Conservation (phyloP, 2,888 invertebrate species). For the Caenorhabditis sp. region DNA sequence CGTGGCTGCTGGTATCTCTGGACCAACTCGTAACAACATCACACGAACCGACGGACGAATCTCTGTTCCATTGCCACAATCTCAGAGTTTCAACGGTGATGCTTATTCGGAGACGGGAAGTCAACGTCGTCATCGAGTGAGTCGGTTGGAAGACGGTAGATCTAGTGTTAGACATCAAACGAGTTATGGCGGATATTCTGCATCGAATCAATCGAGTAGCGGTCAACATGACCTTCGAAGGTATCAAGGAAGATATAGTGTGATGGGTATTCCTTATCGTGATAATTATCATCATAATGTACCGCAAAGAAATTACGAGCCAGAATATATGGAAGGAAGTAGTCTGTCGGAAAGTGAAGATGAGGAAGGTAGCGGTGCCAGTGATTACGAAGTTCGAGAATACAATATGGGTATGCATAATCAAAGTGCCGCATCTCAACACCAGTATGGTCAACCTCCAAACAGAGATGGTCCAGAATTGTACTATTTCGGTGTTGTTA, state of each 20-base stretch:
- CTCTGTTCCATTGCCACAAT: constrained; percentile 32
- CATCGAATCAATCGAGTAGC: constrained; percentile 8
- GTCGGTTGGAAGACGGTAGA: constrained; percentile 16
- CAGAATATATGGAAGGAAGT: constrained; percentile 18
- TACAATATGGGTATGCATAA: constrained; percentile 19
- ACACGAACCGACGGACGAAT: constrained; percentile 26
- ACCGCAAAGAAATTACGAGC: constrained; percentile 7
- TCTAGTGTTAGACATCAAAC: constrained; percentile 15
- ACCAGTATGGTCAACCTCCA: neutral
- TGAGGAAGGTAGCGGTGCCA: constrained; percentile 35
- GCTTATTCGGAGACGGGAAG: neutral
- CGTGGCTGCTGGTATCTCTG: constrained; percentile 32
- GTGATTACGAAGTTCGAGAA: constrained; percentile 41
- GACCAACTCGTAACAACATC: constrained; percentile 4
- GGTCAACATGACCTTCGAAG: neutral
- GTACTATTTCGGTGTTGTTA: constrained; percentile 52
- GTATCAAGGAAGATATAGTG: constrained; percentile 31
- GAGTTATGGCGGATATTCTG: constrained; percentile 16
- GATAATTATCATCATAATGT: neutral
- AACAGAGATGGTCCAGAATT: constrained; percentile 10
- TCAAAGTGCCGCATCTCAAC: neutral
- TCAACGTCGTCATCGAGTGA: constrained; percentile 15
- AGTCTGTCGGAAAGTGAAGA: constrained; percentile 35
- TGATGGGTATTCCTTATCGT: constrained; percentile 19
- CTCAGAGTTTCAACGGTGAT: constrained; percentile 25